Evolutionary conservation across 2,888 invertebrate genomes (phyloP), one percentile per base, ranked within the genome.

Genomic region (Chironomus riparius): DNA sequence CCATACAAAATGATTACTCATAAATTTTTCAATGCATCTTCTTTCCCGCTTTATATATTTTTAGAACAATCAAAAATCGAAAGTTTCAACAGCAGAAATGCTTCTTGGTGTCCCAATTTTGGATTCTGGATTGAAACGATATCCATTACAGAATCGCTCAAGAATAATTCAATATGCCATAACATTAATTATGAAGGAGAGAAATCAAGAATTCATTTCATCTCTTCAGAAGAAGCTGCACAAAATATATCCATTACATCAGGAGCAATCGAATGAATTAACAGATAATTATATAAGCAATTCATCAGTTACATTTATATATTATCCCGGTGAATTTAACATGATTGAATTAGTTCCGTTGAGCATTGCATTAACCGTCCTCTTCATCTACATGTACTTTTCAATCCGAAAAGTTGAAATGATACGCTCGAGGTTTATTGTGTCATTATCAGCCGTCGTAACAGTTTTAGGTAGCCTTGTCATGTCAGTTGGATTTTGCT

Each of bases 341-440:
- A 90, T 92, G 80, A 88, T 89, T 80, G 94, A 95, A 81, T 89
- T 94, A 77, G 87, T 96, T 38, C 97, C 97, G 0, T 85, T 98
- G 7, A 87, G 91, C 22, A 88, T 94, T 77, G 92, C 95, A 1
- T 97, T 97, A 81, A 84, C 94, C 2, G 87, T 95, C 15, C 86
- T 98, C 47, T 96, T 97, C 82, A 86, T 95, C 24, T 98, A 97
- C 81, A 91, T 98, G 47, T 97, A 97, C 82, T 98, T 97, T 83
- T 97, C 96, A 24, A 93, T 98, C 48, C 88, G 96, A 79, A 98
- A 98, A 86, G 96, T 99, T 0, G 95, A 96, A 84, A 82, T 91
- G 15, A 90, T 90, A 83, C 83, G 82, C 69, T 84, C 84, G 3
- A 80, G 85, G 21, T 77, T 84, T 13, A 76, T 84, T 24, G 88